phyloP scores from a whole-genome alignment of 1,140 invertebrate species.

The Diachasma alloeum region DNA sequence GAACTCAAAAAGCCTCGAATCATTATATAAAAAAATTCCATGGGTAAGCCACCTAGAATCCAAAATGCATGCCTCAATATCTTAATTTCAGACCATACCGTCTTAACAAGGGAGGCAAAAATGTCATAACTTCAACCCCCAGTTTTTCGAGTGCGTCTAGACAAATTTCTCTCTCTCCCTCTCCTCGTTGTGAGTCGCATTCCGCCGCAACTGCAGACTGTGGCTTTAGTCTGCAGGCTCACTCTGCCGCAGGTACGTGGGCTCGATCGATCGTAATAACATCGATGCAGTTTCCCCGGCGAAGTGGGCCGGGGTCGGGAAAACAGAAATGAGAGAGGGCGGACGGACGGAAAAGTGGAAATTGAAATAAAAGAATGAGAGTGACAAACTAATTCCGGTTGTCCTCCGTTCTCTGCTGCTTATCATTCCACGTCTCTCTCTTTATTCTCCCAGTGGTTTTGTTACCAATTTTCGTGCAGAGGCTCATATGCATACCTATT shows the following conservation, averaged over 20 bases:
- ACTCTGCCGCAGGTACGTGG: conserved; percentile 4
- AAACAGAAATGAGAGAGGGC: conserved; percentile 8
- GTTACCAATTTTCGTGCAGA: neutral
- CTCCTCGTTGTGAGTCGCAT: neutral
- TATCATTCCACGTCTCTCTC: neutral
- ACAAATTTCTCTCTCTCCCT: neutral
- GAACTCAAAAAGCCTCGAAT: too few relatives aligned
- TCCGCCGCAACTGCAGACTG: neutral
- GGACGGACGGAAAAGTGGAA: neutral
- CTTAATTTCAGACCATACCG: too few relatives aligned
- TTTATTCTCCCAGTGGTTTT: neutral
- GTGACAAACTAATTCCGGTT: conserved; percentile 3
- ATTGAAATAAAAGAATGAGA: neutral
- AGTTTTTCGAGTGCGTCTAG: neutral
- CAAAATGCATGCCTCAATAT: too few relatives aligned
- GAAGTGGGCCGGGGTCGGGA: neutral
- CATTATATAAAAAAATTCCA: too few relatives aligned
- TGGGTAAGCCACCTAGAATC: too few relatives aligned
- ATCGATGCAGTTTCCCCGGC: conserved; percentile 32
- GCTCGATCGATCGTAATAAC: conserved; percentile 37
- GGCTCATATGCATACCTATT: neutral
- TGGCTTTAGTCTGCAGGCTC: neutral
- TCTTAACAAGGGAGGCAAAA: too few relatives aligned
- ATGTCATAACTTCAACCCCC: too few relatives aligned
- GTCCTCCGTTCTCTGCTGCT: neutral